Conservation (phyloP, 2,888 invertebrate genomes). For the Athalia cordata region DNA sequence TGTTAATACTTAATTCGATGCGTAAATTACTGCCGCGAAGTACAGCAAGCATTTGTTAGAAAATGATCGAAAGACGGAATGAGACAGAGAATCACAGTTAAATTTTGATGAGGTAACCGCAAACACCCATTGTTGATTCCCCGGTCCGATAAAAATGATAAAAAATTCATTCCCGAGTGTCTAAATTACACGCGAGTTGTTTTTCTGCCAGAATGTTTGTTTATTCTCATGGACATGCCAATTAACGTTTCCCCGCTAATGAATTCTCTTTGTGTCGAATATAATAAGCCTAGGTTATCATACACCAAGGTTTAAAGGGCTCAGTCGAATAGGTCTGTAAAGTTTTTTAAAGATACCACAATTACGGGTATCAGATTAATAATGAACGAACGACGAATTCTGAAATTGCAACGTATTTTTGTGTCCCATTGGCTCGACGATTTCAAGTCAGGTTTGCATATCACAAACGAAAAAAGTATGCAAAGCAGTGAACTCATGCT, state of each 20-base stretch:
- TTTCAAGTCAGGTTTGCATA: neutral
- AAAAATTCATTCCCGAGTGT: neutral
- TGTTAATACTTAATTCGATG: conserved; percentile 9
- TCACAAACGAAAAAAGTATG: neutral
- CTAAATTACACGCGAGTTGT: neutral
- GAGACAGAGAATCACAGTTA: neutral
- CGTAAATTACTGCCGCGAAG: conserved; percentile 5
- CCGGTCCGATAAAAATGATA: neutral
- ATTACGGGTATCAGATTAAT: too few relatives aligned
- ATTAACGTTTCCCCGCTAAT: neutral
- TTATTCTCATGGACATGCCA: too few relatives aligned
- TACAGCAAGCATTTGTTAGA: neutral
- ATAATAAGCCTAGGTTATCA: neutral
- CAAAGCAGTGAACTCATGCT: neutral
- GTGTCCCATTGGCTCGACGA: neutral
- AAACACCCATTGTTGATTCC: neutral
- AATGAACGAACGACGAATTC: too few relatives aligned
- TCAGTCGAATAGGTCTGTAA: neutral
- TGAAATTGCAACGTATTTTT: neutral
- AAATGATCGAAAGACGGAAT: neutral
- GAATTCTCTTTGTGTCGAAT: neutral
- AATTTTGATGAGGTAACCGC: conserved; percentile 25
- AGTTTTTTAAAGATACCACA: too few relatives aligned
- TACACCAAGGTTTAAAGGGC: neutral
- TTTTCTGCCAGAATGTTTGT: neutral